Conservation (phyloP, 2,113 vertebrate species). For the Ctenomys sociabilis region DNA sequence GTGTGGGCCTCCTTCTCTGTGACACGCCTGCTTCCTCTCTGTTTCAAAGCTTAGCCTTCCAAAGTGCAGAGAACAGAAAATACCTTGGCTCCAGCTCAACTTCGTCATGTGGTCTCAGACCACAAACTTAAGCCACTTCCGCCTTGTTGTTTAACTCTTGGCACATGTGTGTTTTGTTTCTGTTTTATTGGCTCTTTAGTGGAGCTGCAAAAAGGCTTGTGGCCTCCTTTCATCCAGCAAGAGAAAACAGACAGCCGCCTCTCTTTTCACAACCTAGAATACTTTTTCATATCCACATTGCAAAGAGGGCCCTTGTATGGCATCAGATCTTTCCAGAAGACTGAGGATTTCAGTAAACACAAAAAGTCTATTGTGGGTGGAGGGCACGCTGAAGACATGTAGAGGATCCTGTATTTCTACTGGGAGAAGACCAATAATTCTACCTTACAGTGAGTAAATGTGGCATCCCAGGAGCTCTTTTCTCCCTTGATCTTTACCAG, state of each 20-base stretch:
- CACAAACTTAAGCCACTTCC: slow-evolving; percentile 74
- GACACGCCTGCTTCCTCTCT: not conserved
- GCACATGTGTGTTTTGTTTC: slow-evolving; percentile 73
- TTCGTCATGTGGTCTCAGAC: slow-evolving; percentile 71
- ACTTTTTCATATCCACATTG: not conserved
- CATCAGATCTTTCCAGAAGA: not conserved
- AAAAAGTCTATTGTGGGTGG: not conserved
- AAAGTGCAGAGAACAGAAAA: slow-evolving; percentile 62
- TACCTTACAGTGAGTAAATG: not conserved
- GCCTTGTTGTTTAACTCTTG: slow-evolving; percentile 71
- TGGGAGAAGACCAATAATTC: not conserved
- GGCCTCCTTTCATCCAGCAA: slow-evolving; percentile 53
- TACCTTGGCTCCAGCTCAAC: slow-evolving; percentile 63
- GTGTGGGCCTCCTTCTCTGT: not conserved
- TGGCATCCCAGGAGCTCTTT: not conserved
- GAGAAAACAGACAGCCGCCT: slow-evolving; percentile 46
- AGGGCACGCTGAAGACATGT: too few relatives aligned
- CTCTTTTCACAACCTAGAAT: slow-evolving; percentile 14
- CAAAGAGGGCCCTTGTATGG: not conserved
- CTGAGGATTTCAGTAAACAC: slow-evolving; percentile 37
- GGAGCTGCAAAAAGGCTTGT: slow-evolving; percentile 59
- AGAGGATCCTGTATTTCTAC: not conserved
- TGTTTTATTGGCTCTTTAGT: slow-evolving; percentile 74
- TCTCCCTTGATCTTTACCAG: not conserved
- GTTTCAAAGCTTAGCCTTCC: slow-evolving; percentile 14